Base-by-base conservation (phyloP, 2,888 invertebrate genomes). In the Tetrapedia diversipes region DNA sequence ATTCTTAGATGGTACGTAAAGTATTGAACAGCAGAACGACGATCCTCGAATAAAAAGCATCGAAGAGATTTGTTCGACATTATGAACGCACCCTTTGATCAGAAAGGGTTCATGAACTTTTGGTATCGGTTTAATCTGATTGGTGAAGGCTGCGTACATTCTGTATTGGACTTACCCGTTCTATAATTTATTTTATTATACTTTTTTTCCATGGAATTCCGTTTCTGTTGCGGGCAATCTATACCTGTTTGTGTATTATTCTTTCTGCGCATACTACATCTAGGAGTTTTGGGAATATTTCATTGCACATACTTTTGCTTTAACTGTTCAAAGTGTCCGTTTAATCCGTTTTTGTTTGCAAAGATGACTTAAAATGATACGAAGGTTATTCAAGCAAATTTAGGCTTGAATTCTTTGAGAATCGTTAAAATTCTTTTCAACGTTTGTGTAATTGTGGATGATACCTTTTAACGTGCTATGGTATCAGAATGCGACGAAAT, bases 1-100 rank as follows among this genome's bases (percentile, higher is more conserved):
- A 80, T 91, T 91, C 80, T 89, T 91, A 83, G 92, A 93, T 87
- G 92, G 93, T 92, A 90, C 90, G 92, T 89, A 78, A 59, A 66
- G 22, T 32, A 39, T 68, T 60, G 37, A 47, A 53, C 7, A 49
- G 14, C 32, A 22, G 69, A 69, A 73, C 45, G 73, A 49, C 41
- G 27, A 43, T 41, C 82, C 49, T 47, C 41, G 45, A 60, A 76
- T 68, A 69, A 75, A 73, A 70, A 66, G 54, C 61, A 54, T 68
- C 61, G 63, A 59, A 65, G 45, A 70, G 56, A 82, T 60, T 59
- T 71, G 65, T 73, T 71, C 77, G 70, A 80, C 69, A 57, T 77
- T 70, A 69, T 77, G 71, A 72, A 77, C 75, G 65, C 65, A 54
- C 53, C 76, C 72, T 72, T 79, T 69, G 39, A 53, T 72, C 66